Conservation (phyloP, 2,888 invertebrate species). For the Scaptomyza parva region DNA sequence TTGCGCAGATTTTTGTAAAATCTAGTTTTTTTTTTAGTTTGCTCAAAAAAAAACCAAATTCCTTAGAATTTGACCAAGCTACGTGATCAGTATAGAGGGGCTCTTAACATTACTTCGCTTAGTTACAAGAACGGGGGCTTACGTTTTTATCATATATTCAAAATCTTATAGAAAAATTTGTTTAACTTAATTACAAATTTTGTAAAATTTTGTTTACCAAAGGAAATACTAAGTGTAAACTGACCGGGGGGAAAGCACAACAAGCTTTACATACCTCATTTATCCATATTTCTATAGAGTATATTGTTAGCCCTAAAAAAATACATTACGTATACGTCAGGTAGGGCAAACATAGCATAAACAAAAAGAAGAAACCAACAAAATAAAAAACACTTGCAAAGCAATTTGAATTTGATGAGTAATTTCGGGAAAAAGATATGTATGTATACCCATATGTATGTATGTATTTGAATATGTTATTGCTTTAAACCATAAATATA, state of each 20-base stretch:
- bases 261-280: background rate
- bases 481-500: conserved; percentile 50
- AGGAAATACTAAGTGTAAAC: too few relatives aligned
- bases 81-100: too few relatives aligned
- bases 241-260: too few relatives aligned
- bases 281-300: background rate
- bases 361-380: conserved; percentile 32
- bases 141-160: too few relatives aligned
- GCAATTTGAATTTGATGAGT: conserved; percentile 69
- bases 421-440: conserved; percentile 44
- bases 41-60: background rate
- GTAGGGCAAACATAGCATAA: conserved; percentile 43
- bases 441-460: background rate
- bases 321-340: conserved; percentile 52
- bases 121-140: too few relatives aligned
- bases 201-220: too few relatives aligned
- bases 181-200: too few relatives aligned
- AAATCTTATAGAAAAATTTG: too few relatives aligned
- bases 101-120: too few relatives aligned
- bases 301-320: conserved; percentile 9
- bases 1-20: background rate
- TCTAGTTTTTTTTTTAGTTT: background rate
- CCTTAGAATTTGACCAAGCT: too few relatives aligned
- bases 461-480: conserved; percentile 35
- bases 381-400: conserved; percentile 63